A percentile compares a stretch with the other conserved stretches of the same genome.
These are phyloP conservation scores for Xanthorhoe designata DNA, from an alignment of 2,888 invertebrate genomes.

Conservation along the genomic window DNA sequence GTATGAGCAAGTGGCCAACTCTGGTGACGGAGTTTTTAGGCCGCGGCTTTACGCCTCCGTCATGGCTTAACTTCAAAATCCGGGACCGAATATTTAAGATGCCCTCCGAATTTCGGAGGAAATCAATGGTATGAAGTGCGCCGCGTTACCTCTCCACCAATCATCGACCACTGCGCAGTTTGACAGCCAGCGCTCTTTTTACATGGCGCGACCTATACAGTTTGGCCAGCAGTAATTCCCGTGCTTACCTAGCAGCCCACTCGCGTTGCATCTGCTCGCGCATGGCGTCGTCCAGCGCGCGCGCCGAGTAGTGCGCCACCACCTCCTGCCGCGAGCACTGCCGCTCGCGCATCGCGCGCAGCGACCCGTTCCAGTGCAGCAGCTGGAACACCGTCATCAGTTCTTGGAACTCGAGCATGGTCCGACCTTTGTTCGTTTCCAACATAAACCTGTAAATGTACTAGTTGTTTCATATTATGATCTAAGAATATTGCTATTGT, in stretches of 20 bases:
- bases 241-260: constrained; percentile 91
- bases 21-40: no score
- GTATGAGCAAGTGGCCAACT: no score
- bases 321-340: constrained; percentile 96
- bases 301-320: constrained; percentile 96
- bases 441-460: constrained; percentile 87
- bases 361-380: constrained; percentile 98
- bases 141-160: no score
- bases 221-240: background rate
- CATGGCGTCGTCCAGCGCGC: constrained; percentile 97
- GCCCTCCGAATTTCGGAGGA: no score
- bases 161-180: no score
- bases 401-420: constrained; percentile 98
- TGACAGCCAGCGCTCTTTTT: no score
- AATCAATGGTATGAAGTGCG: no score
- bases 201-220: background rate
- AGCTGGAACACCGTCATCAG: constrained; percentile 99
- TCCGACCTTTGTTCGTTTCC: constrained; percentile 94
- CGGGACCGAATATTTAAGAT: no score
- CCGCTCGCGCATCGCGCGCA: constrained; percentile 97
- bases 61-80: no score
- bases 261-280: constrained; percentile 98
- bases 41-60: no score
- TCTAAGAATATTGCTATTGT: background rate
- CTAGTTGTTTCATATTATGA: background rate